phyloP scores from a whole-genome alignment of 2,888 invertebrate species.

The Nysson spinosus region DNA sequence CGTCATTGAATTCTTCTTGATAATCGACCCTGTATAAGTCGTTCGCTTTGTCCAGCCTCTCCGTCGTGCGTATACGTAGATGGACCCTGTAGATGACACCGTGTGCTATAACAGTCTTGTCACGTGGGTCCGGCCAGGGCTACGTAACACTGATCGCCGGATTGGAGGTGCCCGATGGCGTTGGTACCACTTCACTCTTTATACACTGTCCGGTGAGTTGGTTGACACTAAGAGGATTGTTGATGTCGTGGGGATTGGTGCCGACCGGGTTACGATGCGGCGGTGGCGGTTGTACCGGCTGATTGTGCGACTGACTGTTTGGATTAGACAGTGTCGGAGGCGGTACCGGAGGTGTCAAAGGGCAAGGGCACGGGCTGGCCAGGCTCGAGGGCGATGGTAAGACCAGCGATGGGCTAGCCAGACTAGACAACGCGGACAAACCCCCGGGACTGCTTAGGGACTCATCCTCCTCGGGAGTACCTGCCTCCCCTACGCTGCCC shows the following conservation, averaged over 20 bases:
- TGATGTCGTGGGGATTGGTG: slow-evolving; percentile 93
- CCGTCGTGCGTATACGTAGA: slow-evolving; percentile 69
- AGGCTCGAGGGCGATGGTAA: slow-evolving; percentile 87
- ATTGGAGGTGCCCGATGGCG: slow-evolving; percentile 73
- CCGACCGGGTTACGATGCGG: slow-evolving; percentile 89
- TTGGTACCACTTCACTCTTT: slow-evolving; percentile 75
- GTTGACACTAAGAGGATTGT: slow-evolving; percentile 94
- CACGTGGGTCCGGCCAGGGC: slow-evolving; percentile 76
- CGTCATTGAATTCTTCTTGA: slow-evolving; percentile 2
- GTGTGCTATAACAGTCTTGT: slow-evolving; percentile 72
- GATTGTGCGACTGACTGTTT: slow-evolving; percentile 39
- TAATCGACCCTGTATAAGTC: slow-evolving; percentile 4
- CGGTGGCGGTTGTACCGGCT: slow-evolving; percentile 73
- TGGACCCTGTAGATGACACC: slow-evolving; percentile 74
- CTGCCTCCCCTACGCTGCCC: slow-evolving; percentile 89
- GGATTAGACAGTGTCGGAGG: slow-evolving; percentile 57
- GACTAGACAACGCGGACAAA: slow-evolving; percentile 83
- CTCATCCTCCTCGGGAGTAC: slow-evolving; percentile 79
- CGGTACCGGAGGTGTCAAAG: slow-evolving; percentile 76
- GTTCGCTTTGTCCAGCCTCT: slow-evolving; percentile 57
- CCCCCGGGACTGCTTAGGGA: slow-evolving; percentile 81
- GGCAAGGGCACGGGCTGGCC: slow-evolving; percentile 81
- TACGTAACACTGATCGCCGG: slow-evolving; percentile 78
- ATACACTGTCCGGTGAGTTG: slow-evolving; percentile 88
- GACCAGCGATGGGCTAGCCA: slow-evolving; percentile 85